phyloP scores from a whole-genome alignment of 1,140 invertebrate genomes.

The Diachasmimorpha longicaudata region DNA sequence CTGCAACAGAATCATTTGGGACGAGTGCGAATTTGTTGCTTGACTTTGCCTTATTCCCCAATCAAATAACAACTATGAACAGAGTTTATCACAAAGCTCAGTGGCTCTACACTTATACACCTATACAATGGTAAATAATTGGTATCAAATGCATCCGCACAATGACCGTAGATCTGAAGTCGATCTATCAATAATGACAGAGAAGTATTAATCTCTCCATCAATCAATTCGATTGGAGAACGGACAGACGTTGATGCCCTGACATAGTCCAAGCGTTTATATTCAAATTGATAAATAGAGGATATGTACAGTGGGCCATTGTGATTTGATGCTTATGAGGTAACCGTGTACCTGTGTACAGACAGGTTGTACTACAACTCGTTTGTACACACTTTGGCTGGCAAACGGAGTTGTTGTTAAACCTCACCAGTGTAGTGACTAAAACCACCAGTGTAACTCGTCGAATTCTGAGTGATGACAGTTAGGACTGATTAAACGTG shows the following conservation, averaged over 20 bases:
- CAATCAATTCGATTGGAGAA: not conserved
- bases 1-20: too few species aligned
- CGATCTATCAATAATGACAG: not conserved
- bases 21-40: too few species aligned
- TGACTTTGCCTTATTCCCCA: too few species aligned
- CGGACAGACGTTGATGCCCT: not conserved
- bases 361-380: not conserved
- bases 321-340: not conserved
- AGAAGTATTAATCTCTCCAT: not conserved
- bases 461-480: not conserved
- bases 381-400: not conserved
- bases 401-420: not conserved
- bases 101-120: too few species aligned
- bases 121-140: not conserved
- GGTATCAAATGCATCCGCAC: not conserved
- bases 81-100: too few species aligned
- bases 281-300: not conserved
- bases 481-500: conserved; percentile 1
- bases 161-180: not conserved
- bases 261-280: not conserved
- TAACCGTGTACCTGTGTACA: not conserved
- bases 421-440: not conserved
- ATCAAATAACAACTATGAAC: too few species aligned
- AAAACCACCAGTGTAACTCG: not conserved
- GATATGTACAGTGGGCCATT: not conserved